Conservation (phyloP, 2,888 invertebrate species). For the Colostygia pectinataria region DNA sequence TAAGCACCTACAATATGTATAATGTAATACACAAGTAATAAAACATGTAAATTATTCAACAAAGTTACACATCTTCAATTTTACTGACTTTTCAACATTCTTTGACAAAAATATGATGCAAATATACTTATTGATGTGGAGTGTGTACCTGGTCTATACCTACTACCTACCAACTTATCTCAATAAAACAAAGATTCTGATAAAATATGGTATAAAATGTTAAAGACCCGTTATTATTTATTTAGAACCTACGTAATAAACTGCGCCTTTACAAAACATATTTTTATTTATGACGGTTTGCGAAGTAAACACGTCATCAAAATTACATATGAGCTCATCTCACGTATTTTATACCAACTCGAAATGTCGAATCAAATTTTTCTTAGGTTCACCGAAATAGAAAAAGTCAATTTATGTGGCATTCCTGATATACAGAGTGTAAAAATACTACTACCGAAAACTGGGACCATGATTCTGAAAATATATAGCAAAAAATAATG, state of each 20-base stretch:
- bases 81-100: no score
- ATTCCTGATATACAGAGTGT: slow-evolving; percentile 28
- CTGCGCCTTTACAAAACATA: slow-evolving; percentile 1
- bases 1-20: no score
- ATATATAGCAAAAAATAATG: no score
- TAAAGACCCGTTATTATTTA: neutral
- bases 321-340: slow-evolving; percentile 39
- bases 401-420: slow-evolving; percentile 49
- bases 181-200: neutral
- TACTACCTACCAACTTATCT: no score
- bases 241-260: neutral
- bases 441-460: no score
- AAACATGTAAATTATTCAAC: no score
- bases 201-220: neutral
- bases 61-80: no score
- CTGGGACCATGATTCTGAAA: no score
- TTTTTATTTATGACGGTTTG: slow-evolving; percentile 18
- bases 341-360: slow-evolving; percentile 39
- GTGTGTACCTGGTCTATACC: no score
- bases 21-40: no score
- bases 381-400: slow-evolving; percentile 43
- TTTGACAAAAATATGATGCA: no score
- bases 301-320: slow-evolving; percentile 34
- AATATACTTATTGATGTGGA: no score
- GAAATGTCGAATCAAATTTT: slow-evolving; percentile 39